phyloP scores from a whole-genome alignment of 2,113 vertebrate genomes.

The Marcusenius ussheri region DNA sequence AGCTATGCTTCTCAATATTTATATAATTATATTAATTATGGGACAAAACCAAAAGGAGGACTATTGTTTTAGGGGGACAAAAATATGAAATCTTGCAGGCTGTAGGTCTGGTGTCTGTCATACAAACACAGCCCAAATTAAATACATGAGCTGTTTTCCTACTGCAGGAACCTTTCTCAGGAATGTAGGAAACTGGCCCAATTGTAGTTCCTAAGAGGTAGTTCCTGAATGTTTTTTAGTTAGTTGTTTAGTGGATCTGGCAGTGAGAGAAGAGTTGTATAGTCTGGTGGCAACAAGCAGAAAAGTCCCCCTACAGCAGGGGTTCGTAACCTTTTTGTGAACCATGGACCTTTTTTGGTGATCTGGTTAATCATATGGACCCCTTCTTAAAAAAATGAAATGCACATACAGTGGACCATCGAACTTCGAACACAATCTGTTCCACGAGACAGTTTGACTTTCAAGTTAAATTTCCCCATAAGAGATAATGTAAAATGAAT shows the following conservation, averaged over 20 bases:
- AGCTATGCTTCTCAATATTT: neutral
- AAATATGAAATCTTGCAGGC: neutral
- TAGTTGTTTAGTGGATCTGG: neutral
- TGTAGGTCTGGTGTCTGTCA: neutral
- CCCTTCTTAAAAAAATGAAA: neutral
- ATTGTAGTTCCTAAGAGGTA: neutral
- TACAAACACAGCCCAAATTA: neutral
- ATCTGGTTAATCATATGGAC: neutral
- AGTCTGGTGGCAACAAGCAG: neutral
- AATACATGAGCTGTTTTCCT: neutral
- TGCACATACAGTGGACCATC: neutral
- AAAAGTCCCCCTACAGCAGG: neutral
- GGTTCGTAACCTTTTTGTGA: neutral
- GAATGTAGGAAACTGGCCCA: neutral
- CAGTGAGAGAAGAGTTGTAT: neutral
- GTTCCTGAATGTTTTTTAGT: too few species aligned
- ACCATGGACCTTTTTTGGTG: neutral
- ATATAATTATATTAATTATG: neutral
- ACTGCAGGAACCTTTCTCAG: neutral
- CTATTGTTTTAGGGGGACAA: neutral
- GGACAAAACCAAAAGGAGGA: neutral
- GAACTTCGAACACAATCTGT: too few species aligned
- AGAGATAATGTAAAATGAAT: too few species aligned
- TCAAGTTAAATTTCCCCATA: too few species aligned
- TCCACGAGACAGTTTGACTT: too few species aligned